A percentile compares a stretch with the other conserved stretches of the same genome.
Conservation (phyloP, 2,113 vertebrate species). For the Phycodurus eques region DNA sequence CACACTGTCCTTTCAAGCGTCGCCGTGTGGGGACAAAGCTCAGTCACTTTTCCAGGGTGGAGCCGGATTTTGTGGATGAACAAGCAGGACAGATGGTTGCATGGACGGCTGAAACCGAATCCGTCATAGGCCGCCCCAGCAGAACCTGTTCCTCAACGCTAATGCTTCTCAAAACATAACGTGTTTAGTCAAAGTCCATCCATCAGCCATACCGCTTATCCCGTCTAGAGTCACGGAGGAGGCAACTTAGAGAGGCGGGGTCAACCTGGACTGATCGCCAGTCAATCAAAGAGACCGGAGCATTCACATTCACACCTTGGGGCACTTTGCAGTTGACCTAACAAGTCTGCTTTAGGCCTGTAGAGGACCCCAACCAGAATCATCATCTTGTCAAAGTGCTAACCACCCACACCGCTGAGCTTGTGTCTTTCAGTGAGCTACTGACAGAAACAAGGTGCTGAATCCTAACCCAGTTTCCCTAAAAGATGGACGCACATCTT, state of each 20-base stretch:
- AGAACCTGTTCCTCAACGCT: constrained; percentile 41
- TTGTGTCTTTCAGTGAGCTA: not conserved
- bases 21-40: constrained; percentile 27
- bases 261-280: not conserved
- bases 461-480: not conserved
- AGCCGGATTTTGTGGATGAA: constrained; percentile 35
- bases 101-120: constrained; percentile 34
- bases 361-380: not conserved
- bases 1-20: constrained; percentile 18
- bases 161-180: constrained; percentile 27
- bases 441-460: not conserved
- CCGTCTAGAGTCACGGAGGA: not conserved
- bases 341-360: not conserved
- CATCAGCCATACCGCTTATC: constrained; percentile 3
- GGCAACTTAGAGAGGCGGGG: not conserved
- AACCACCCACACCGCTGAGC: not conserved
- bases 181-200: constrained; percentile 9
- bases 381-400: not conserved
- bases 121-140: constrained; percentile 20
- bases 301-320: not conserved
- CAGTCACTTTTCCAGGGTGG: constrained; percentile 41
- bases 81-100: constrained; percentile 25
- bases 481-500: not conserved
- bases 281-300: not conserved
- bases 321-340: not conserved